Percentiles rank a stretch among this genome's conserved stretches.
phyloP scores from a whole-genome alignment of 2,888 invertebrate genomes.

The Hecatera dysodea region DNA sequence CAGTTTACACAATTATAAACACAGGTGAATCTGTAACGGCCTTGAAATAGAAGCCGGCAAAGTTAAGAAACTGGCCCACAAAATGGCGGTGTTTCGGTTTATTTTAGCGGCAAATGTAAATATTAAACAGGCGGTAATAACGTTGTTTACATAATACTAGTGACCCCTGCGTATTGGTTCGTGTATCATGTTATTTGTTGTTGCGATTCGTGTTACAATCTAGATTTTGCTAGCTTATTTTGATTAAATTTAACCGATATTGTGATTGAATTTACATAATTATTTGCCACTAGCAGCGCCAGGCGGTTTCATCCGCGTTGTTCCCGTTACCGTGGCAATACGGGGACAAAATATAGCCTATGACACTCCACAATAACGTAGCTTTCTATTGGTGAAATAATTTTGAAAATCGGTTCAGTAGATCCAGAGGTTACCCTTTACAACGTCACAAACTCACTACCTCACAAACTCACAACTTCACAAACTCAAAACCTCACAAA shows the following conservation, averaged over 20 bases:
- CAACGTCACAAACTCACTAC: too few species aligned
- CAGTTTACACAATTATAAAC: slow-evolving; percentile 39
- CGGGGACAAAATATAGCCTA: too few species aligned
- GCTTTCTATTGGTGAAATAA: too few species aligned
- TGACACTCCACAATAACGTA: too few species aligned
- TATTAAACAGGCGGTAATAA: slow-evolving; percentile 53
- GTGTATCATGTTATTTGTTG: slow-evolving; percentile 30
- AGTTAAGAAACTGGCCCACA: slow-evolving; percentile 42
- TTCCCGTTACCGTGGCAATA: too few species aligned
- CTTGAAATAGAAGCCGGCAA: slow-evolving; percentile 39
- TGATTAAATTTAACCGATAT: background rate
- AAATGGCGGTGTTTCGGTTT: slow-evolving; percentile 35
- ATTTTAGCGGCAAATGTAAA: slow-evolving; percentile 48
- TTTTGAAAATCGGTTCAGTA: too few species aligned
- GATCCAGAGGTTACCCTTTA: too few species aligned
- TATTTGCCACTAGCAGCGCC: too few species aligned
- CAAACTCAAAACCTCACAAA: too few species aligned
- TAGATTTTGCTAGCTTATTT: slow-evolving; percentile 22
- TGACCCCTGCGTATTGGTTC: slow-evolving; percentile 39
- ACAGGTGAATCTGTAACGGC: slow-evolving; percentile 43
- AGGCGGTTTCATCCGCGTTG: too few species aligned
- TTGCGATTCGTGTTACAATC: slow-evolving; percentile 20
- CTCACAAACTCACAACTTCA: too few species aligned
- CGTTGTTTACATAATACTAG: slow-evolving; percentile 49
- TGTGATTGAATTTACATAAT: too few species aligned